Conservation (phyloP, 2,888 invertebrate species). For the Incurvaria masculella region DNA sequence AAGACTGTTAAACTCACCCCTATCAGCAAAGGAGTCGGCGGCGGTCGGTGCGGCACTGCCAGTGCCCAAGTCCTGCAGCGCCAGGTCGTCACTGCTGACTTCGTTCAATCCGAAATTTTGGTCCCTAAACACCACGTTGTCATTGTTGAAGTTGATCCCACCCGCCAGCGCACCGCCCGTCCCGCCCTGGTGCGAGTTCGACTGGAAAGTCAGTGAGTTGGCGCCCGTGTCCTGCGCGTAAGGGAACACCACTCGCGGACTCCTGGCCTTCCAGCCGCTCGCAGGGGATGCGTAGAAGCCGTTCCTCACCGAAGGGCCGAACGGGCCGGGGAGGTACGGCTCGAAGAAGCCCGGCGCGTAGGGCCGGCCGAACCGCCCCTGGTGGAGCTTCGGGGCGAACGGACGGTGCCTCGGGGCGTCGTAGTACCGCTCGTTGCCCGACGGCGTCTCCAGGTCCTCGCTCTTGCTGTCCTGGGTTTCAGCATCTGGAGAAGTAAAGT, state of each 20-base stretch:
- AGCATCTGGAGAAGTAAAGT: slow-evolving; percentile 36
- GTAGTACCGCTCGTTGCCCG: slow-evolving; percentile 41
- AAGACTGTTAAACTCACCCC: slow-evolving; percentile 59
- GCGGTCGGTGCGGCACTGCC: slow-evolving; percentile 32
- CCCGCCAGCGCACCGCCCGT: slow-evolving; percentile 11
- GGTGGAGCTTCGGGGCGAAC: slow-evolving; percentile 30
- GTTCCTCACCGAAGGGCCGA: slow-evolving; percentile 31
- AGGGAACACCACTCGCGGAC: slow-evolving; percentile 48
- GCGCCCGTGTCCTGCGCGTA: slow-evolving; percentile 34
- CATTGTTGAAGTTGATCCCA: slow-evolving; percentile 27
- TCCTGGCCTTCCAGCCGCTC: slow-evolving; percentile 44
- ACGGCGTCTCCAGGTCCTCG: slow-evolving; percentile 18
- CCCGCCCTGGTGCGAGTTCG: slow-evolving; percentile 38
- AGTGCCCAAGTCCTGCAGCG: slow-evolving; percentile 60
- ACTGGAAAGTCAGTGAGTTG: slow-evolving; percentile 31
- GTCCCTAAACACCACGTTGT: slow-evolving; percentile 56
- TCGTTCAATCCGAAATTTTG: slow-evolving; percentile 60
- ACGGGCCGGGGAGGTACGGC: slow-evolving; percentile 25
- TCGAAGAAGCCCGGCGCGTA: slow-evolving; percentile 41
- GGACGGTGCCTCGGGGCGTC: slow-evolving; percentile 29
- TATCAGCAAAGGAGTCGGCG: slow-evolving; percentile 56
- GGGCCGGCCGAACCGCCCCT: slow-evolving; percentile 34
- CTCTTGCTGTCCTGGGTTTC: slow-evolving; percentile 17
- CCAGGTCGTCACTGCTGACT: slow-evolving; percentile 54
- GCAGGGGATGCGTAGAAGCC: slow-evolving; percentile 28